Evolutionary conservation across 2,888 invertebrate genomes (phyloP).

Genomic region (Arctia plantaginis): DNA sequence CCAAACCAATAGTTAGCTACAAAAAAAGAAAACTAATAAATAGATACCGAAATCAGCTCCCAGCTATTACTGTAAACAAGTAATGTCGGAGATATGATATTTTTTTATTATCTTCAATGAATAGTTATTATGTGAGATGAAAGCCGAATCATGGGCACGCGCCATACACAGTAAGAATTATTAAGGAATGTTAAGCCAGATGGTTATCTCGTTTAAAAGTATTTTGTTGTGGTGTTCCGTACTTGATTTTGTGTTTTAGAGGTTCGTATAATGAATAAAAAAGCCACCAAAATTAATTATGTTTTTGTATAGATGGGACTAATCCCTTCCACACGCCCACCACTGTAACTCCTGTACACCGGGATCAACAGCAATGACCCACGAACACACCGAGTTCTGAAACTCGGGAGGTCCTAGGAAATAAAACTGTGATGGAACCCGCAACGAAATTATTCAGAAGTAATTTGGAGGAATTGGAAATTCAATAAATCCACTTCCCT

Average conservation of each 20-base stretch:
- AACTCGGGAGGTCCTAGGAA: too few species aligned
- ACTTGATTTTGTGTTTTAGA: conserved; percentile 14
- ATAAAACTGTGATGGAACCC: too few species aligned
- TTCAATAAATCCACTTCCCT: too few species aligned
- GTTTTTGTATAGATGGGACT: too few species aligned
- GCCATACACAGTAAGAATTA: conserved; percentile 48
- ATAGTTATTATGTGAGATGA: conserved; percentile 53
- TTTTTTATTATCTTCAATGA: conserved; percentile 53
- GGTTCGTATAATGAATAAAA: not conserved
- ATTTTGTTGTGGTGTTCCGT: conserved; percentile 21
- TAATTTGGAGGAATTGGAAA: too few species aligned
- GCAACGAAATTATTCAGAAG: too few species aligned
- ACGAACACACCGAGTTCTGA: too few species aligned
- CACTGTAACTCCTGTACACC: too few species aligned
- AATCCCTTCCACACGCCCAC: too few species aligned
- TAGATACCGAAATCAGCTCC: conserved; percentile 54
- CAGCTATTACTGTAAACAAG: conserved; percentile 54
- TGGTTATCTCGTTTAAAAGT: conserved; percentile 41
- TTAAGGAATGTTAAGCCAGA: conserved; percentile 52
- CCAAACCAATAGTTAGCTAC: conserved; percentile 48
- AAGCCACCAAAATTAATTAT: not conserved
- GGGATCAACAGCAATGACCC: too few species aligned
- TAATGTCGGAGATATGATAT: conserved; percentile 52
- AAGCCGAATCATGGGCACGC: conserved; percentile 52
- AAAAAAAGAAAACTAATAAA: conserved; percentile 53